Evolutionary conservation across 2,797 vertebrate species (phyloP).

Genomic region (Liasis olivaceus): DNA sequence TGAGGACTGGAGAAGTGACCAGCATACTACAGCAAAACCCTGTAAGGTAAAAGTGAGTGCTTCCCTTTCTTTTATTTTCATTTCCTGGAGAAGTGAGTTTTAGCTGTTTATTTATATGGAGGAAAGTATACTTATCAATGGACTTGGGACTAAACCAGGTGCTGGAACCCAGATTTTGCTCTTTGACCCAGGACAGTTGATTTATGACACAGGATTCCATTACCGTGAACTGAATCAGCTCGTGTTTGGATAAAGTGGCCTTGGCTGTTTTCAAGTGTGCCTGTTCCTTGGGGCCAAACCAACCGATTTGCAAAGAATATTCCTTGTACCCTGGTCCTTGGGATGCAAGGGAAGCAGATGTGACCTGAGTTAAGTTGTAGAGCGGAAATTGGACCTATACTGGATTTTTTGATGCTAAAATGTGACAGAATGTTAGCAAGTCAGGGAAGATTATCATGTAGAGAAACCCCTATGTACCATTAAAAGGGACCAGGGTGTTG

Average conservation of each 20-base stretch:
- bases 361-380: background rate
- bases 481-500: background rate
- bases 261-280: background rate
- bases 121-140: background rate
- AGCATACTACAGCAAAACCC: background rate
- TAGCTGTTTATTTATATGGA: background rate
- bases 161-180: background rate
- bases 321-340: background rate
- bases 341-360: background rate
- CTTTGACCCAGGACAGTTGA: background rate
- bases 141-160: background rate
- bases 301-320: background rate
- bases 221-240: background rate
- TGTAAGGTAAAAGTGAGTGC: background rate
- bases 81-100: background rate
- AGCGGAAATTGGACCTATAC: background rate
- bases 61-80: background rate
- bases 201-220: background rate
- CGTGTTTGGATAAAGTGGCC: background rate
- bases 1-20: background rate
- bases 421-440: background rate
- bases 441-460: background rate
- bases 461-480: background rate
- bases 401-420: background rate
- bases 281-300: background rate